phyloP scores from a whole-genome alignment of 2,113 vertebrate genomes.

The Hirundichthys speculiger region DNA sequence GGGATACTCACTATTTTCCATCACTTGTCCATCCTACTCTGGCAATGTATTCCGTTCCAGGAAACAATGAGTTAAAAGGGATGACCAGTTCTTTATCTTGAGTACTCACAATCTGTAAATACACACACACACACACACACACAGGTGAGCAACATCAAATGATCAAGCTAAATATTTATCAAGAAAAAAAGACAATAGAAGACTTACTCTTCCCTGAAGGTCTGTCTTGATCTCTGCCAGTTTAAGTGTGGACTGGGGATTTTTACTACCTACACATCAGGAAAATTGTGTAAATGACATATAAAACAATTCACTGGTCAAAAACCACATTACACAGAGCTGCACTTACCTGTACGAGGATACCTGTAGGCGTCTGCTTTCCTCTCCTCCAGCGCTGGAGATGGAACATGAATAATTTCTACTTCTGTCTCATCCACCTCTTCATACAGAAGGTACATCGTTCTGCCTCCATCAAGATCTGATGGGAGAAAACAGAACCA shows the following conservation, averaged over 20 bases:
- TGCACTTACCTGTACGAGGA: constrained; percentile 89
- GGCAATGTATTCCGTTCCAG: constrained; percentile 91
- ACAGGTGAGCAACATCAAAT: not conserved
- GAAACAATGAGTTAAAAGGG: constrained; percentile 88
- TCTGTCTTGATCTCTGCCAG: constrained; percentile 91
- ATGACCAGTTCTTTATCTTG: constrained; percentile 91
- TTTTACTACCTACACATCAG: constrained; percentile 89
- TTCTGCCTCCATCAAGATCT: constrained; percentile 87
- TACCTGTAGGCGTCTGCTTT: constrained; percentile 96
- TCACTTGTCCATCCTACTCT: constrained; percentile 95
- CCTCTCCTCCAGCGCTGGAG: constrained; percentile 92
- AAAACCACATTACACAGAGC: not conserved
- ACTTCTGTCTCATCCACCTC: constrained; percentile 97
- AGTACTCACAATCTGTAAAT: constrained; percentile 83
- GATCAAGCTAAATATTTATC: not conserved
- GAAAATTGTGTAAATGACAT: not conserved
- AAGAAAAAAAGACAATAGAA: not conserved
- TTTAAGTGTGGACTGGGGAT: constrained; percentile 92
- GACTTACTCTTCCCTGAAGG: constrained; percentile 86
- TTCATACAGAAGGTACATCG: constrained; percentile 89
- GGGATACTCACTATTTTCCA: constrained; percentile 87
- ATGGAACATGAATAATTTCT: constrained; percentile 95
- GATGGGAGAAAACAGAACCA: not conserved
- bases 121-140: constrained; percentile 11
- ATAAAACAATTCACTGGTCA: not conserved